These are phyloP conservation scores for Arctia plantaginis DNA, from an alignment of 2,888 invertebrate genomes.

Conservation along the genomic window DNA sequence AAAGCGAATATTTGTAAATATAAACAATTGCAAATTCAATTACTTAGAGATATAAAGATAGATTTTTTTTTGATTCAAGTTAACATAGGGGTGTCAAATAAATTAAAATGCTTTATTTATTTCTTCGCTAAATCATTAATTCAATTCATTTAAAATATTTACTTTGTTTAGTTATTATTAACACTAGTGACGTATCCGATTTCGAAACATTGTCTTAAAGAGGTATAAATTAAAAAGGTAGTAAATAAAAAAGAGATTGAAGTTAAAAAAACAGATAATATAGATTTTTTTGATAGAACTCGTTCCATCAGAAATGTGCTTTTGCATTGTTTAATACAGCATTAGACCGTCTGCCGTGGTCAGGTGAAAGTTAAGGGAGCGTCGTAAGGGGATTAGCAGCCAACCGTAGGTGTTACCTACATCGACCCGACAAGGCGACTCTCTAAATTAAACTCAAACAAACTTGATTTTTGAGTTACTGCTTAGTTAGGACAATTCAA, in stretches of 20 bases:
- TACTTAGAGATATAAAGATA: too few relatives aligned
- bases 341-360: conserved; percentile 69
- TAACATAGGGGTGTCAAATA: not conserved
- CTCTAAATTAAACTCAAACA: conserved; percentile 50
- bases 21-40: too few relatives aligned
- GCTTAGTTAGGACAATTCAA: conserved; percentile 23
- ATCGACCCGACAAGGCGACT: conserved; percentile 33
- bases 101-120: not conserved
- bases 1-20: too few relatives aligned
- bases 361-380: conserved; percentile 75
- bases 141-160: too few relatives aligned
- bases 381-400: conserved; percentile 66
- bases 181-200: too few relatives aligned
- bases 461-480: conserved; percentile 52
- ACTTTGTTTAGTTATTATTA: not conserved
- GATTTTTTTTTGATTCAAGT: not conserved
- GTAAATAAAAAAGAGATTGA: not conserved
- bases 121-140: not conserved
- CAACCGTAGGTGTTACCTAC: conserved; percentile 64
- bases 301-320: conserved; percentile 15
- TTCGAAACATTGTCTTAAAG: not conserved
- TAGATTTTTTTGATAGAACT: not conserved
- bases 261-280: not conserved
- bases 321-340: conserved; percentile 64
- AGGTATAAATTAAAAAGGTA: not conserved